A percentile compares a stretch with the other conserved stretches of the same genome.
phyloP scores from a whole-genome alignment of 2,113 vertebrate species.

The Dicrurus megarhynchus region DNA sequence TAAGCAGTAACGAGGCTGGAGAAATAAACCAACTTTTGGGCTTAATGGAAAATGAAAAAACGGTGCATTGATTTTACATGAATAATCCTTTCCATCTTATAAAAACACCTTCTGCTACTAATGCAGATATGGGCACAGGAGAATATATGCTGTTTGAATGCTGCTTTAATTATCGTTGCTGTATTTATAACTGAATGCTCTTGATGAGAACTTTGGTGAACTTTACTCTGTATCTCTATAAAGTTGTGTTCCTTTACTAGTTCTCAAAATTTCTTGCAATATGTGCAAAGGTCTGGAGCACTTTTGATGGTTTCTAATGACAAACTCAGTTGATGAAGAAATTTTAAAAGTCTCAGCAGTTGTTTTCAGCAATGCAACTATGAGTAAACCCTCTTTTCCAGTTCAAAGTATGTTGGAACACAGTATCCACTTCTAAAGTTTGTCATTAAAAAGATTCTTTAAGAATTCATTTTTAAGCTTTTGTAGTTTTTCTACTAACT shows the following conservation, averaged over 20 bases:
- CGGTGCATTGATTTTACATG: background rate
- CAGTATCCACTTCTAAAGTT: background rate
- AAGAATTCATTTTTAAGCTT: background rate
- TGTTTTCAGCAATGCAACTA: background rate
- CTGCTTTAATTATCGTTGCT: background rate
- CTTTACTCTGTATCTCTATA: background rate
- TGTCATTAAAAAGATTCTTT: background rate
- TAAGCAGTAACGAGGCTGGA: background rate
- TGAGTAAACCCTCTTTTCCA: background rate
- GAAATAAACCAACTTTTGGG: background rate
- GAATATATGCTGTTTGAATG: background rate
- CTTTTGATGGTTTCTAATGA: background rate
- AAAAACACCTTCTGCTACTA: background rate
- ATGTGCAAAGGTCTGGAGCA: background rate
- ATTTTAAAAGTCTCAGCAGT: background rate
- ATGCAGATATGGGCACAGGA: background rate
- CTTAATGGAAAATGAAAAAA: background rate
- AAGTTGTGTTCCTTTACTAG: background rate
- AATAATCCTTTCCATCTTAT: background rate
- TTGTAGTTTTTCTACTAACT: background rate
- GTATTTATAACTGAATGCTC: background rate
- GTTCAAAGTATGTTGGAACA: background rate
- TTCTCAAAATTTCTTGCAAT: background rate
- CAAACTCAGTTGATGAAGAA: background rate
- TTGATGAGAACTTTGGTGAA: background rate